Conservation (phyloP, 2,888 invertebrate species). For the Drosophila nr. fundita region DNA sequence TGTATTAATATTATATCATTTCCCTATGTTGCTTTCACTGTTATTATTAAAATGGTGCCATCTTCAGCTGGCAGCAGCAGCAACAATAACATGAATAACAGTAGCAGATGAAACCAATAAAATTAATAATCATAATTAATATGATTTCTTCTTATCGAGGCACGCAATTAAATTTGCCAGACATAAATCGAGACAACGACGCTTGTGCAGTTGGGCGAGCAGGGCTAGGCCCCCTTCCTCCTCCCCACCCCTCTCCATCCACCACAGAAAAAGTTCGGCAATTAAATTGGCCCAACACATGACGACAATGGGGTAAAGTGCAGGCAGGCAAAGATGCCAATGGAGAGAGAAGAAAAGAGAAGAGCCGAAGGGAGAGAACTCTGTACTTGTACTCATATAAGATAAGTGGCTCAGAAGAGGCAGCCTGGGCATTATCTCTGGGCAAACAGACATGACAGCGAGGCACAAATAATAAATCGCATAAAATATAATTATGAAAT, state of each 20-base stretch:
- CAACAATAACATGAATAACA: conserved; percentile 2
- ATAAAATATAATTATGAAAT: conserved; percentile 84
- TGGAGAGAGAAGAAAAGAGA: background rate
- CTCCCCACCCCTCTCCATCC: background rate
- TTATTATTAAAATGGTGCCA: conserved; percentile 12
- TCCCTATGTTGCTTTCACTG: conserved; percentile 11
- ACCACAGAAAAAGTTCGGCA: conserved; percentile 67
- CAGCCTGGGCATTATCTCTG: conserved; percentile 74
- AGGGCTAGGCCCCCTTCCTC: conserved; percentile 4
- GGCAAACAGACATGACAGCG: conserved; percentile 78
- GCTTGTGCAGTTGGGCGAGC: background rate
- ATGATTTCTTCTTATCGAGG: conserved; percentile 76
- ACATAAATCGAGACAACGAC: conserved; percentile 56
- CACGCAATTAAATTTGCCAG: conserved; percentile 64
- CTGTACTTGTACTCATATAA: conserved; percentile 15
- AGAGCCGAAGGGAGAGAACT: background rate
- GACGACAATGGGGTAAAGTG: conserved; percentile 60
- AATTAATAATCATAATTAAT: conserved; percentile 75
- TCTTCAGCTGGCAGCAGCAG: conserved; percentile 17
- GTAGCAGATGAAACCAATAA: conserved; percentile 70
- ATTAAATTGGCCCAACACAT: conserved; percentile 76
- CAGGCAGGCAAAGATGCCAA: conserved; percentile 14
- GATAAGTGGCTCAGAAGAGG: conserved; percentile 59
- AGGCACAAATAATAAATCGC: conserved; percentile 82
- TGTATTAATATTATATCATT: background rate